phyloP scores from a whole-genome alignment of 2,888 invertebrate species.

The Lepidochrysops patricia region DNA sequence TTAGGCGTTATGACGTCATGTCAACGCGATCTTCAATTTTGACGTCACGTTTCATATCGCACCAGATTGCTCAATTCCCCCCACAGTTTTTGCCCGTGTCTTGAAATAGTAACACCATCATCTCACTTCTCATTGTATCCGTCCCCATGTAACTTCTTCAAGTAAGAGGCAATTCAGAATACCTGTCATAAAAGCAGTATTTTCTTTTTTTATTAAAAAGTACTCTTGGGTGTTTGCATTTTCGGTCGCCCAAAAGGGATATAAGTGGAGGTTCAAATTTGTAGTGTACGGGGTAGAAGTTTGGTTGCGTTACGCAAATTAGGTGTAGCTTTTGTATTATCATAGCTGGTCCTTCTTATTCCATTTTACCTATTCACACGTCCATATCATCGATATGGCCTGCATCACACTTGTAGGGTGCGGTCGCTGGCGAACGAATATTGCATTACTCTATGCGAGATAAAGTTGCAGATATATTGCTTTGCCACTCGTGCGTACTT shows the following conservation, averaged over 20 bases:
- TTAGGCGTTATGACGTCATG: not conserved
- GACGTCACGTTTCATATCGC: no score
- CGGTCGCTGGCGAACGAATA: not conserved
- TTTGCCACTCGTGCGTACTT: not conserved
- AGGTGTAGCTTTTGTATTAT: constrained; percentile 39
- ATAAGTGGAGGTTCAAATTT: constrained; percentile 12
- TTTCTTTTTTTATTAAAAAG: no score
- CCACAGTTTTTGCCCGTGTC: not conserved
- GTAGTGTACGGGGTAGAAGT: constrained; percentile 23
- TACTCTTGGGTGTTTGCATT: not conserved
- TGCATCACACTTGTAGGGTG: constrained; percentile 21
- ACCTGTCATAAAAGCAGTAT: no score
- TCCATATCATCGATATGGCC: constrained; percentile 16
- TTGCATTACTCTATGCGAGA: not conserved
- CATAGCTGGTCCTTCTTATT: constrained; percentile 43
- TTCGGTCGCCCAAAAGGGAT: constrained; percentile 12
- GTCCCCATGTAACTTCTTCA: not conserved
- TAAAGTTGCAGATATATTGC: not conserved
- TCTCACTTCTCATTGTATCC: not conserved
- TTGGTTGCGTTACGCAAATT: constrained; percentile 44
- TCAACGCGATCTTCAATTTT: not conserved
- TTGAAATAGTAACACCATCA: not conserved
- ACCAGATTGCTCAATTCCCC: not conserved
- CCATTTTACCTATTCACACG: constrained; percentile 47
- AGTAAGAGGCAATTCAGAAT: no score